Conservation (phyloP, 2,888 invertebrate genomes). For the Pristionchus maxplancki region DNA sequence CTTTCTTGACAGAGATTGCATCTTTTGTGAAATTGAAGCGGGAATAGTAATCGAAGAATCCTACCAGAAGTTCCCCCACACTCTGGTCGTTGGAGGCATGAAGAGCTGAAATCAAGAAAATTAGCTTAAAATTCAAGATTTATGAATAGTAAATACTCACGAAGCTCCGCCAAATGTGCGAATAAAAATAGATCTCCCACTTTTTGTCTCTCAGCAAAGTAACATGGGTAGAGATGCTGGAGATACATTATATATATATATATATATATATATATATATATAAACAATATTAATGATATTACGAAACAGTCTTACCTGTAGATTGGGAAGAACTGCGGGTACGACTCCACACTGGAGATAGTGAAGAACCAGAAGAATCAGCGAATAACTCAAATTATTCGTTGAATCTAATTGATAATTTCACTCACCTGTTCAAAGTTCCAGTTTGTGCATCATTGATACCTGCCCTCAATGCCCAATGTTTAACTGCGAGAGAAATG, state of each 20-base stretch:
- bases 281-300: constrained; percentile 61
- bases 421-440: constrained; percentile 70
- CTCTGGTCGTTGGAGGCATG: constrained; percentile 62
- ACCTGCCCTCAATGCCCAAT: constrained; percentile 74
- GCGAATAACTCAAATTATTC: constrained; percentile 67
- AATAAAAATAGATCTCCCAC: constrained; percentile 30
- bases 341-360: constrained; percentile 72
- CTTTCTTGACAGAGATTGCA: constrained; percentile 34
- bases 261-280: not conserved
- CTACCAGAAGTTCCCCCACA: constrained; percentile 71
- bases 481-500: constrained; percentile 72
- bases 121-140: too few relatives aligned
- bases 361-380: constrained; percentile 76
- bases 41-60: constrained; percentile 75
- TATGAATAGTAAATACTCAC: too few relatives aligned
- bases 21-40: constrained; percentile 52
- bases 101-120: too few relatives aligned
- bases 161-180: not conserved
- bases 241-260: not conserved
- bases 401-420: not conserved
- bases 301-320: constrained; percentile 68
- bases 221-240: constrained; percentile 11
- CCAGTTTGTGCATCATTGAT: constrained; percentile 72
- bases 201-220: constrained; percentile 2
- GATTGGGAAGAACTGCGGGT: constrained; percentile 75